These are phyloP conservation scores for Atta cephalotes DNA, from an alignment of 1,140 invertebrate genomes.

Conservation along the genomic window DNA sequence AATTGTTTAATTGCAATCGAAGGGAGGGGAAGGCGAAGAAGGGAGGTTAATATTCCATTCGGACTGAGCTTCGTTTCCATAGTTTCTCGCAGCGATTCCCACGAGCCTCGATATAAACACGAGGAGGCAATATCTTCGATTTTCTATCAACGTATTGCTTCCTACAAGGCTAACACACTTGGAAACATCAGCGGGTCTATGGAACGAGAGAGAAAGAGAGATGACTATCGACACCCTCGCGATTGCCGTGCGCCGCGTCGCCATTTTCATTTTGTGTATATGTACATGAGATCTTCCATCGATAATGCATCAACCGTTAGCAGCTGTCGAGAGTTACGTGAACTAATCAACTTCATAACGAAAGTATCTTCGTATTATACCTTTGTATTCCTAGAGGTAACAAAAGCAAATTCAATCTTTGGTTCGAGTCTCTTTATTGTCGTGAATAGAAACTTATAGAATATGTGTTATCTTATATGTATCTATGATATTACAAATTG, in stretches of 20 bases:
- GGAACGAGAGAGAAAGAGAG: conserved; percentile 24
- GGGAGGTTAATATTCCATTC: not conserved
- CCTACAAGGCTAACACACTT: conserved; percentile 53
- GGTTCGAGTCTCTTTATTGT: not conserved
- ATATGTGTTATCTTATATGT: too few species aligned
- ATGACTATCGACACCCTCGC: conserved; percentile 73
- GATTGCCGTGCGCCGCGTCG: conserved; percentile 27
- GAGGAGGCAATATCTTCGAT: conserved; percentile 65
- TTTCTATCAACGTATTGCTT: conserved; percentile 70
- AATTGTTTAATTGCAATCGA: conserved; percentile 38
- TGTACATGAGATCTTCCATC: conserved; percentile 67
- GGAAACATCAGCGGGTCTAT: conserved; percentile 56
- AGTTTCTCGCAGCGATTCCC: conserved; percentile 59
- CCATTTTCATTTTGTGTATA: conserved; percentile 75
- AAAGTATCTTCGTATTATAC: not conserved
- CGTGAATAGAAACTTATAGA: not conserved
- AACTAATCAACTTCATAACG: conserved; percentile 70
- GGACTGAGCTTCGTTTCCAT: not conserved
- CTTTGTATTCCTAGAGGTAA: not conserved
- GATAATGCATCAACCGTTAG: conserved; percentile 69
- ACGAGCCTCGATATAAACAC: conserved; percentile 67
- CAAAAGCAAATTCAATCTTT: conserved; percentile 8
- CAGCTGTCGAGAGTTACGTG: conserved; percentile 44
- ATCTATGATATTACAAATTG: not conserved
- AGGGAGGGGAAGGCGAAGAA: too few species aligned